Evolutionary conservation across 2,888 invertebrate species (phyloP).

Genomic region (Hirudinaria manillensis): DNA sequence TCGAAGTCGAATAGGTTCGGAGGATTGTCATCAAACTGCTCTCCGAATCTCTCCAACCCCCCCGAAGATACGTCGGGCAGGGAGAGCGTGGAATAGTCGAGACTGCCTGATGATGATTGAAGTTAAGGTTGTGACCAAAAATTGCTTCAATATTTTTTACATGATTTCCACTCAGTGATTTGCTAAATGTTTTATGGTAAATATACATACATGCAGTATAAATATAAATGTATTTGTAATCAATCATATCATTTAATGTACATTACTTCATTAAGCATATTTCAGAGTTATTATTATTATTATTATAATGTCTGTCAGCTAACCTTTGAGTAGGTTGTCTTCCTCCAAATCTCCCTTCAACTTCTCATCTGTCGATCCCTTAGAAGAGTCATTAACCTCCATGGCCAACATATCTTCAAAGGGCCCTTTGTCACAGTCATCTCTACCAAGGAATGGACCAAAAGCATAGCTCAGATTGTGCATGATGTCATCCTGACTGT

Average conservation of each 20-base stretch:
- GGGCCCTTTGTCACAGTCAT: not conserved
- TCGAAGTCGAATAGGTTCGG: conserved; percentile 6
- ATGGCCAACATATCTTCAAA: not conserved
- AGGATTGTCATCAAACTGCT: not conserved
- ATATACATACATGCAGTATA: too few species aligned
- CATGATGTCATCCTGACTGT: conserved; percentile 1
- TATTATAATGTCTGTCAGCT: not conserved
- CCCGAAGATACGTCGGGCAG: not conserved
- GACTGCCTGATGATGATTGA: not conserved
- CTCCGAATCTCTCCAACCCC: not conserved
- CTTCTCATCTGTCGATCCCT: not conserved
- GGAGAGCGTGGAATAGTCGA: conserved; percentile 4
- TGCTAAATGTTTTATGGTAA: too few species aligned
- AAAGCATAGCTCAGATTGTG: conserved; percentile 7
- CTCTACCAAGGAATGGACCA: not conserved
- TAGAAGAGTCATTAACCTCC: not conserved
- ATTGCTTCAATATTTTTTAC: too few species aligned
- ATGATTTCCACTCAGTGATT: too few species aligned
- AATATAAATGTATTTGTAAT: too few species aligned
- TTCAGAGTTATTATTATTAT: too few species aligned
- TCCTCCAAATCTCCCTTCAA: not conserved
- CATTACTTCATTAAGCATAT: too few species aligned
- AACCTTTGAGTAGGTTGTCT: not conserved
- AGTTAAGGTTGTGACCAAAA: too few species aligned
- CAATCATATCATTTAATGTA: too few species aligned